Evolutionary conservation across 2,797 vertebrate genomes (phyloP), one percentile per base, ranked within the genome.

Genomic region (Delichon dasypus): DNA sequence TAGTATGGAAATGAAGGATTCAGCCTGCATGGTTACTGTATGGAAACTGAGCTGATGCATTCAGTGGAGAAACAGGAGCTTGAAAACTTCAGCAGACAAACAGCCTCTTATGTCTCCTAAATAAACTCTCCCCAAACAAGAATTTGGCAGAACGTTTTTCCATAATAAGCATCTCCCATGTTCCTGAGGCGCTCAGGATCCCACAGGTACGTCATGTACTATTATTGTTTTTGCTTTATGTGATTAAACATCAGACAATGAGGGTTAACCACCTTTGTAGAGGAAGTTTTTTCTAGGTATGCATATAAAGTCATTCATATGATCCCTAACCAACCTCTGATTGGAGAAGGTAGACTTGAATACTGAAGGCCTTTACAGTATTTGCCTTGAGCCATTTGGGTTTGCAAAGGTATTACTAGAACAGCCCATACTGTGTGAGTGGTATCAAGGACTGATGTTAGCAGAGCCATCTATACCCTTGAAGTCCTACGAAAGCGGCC

Each of bases 1-100:
- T 77, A 51, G n/a, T 20, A 73, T 85, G 88, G 83, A 94, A 94
- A 94, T 21, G 30, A 94, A 91, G 78, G 61, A 73, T 65, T 80
- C 77, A 74, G 34, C 50, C 83, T 32, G 53, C 65, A 26, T 26
- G 47, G 71, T 70, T 79, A 77, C 48, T 5, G 11, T 48, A 84
- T 54, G 93, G 77, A 93, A 94, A 85, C 61, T 60, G 67, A 90
- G 76, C 27, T 51, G 77, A 61, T 80, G n/a, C 48, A 30, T 70
- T 73, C 76, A 26, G 9, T 26, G 72, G 66, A 87, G 91, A 89
- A 90, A 94, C 14, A 16, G 53, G 85, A 94, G 61, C 77, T 86
- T 77, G 67, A 90, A 88, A 94, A 93, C 36, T 77, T 90, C 83
- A 82, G 38, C 57, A 88, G 48, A 44, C 7, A 42, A 76, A 40